A percentile compares a stretch with the other conserved stretches of the same genome.
Conservation (phyloP, 2,888 invertebrate genomes). For the Sympetrum striolatum region DNA sequence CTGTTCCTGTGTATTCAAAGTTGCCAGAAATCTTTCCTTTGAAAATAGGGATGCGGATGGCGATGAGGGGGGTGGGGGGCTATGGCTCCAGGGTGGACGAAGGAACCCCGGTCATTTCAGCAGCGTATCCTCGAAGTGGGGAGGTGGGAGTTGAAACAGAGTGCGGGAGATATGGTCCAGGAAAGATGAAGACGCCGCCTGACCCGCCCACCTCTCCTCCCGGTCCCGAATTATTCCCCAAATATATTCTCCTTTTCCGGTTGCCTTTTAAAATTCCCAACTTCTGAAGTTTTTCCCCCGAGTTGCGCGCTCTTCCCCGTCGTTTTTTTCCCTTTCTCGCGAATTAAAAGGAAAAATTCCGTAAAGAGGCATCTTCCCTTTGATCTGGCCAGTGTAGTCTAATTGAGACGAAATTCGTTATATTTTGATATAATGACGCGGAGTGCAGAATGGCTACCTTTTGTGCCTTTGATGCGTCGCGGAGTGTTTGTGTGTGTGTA, state of each 20-base stretch:
- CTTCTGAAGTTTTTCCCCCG: conserved; percentile 2
- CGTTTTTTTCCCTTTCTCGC: not conserved
- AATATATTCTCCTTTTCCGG: conserved; percentile 7
- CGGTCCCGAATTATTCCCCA: conserved; percentile 17
- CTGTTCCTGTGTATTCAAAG: conserved; percentile 28
- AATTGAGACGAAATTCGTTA: not conserved
- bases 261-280: not conserved
- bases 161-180: not conserved
- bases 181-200: conserved; percentile 10
- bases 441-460: not conserved
- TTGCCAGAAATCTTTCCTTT: conserved; percentile 43
- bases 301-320: not conserved
- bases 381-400: not conserved
- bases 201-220: not conserved
- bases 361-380: not conserved
- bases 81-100: not conserved
- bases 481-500: too few relatives aligned
- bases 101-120: conserved; percentile 10
- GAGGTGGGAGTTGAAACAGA: not conserved
- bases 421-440: not conserved
- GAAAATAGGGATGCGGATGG: conserved; percentile 31
- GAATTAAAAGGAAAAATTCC: not conserved
- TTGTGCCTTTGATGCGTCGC: not conserved
- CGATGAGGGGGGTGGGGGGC: not conserved
- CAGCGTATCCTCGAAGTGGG: conserved; percentile 1